These are phyloP conservation scores for Salvelinus alpinus DNA, from an alignment of 2,113 vertebrate species.

Conservation along the genomic window DNA sequence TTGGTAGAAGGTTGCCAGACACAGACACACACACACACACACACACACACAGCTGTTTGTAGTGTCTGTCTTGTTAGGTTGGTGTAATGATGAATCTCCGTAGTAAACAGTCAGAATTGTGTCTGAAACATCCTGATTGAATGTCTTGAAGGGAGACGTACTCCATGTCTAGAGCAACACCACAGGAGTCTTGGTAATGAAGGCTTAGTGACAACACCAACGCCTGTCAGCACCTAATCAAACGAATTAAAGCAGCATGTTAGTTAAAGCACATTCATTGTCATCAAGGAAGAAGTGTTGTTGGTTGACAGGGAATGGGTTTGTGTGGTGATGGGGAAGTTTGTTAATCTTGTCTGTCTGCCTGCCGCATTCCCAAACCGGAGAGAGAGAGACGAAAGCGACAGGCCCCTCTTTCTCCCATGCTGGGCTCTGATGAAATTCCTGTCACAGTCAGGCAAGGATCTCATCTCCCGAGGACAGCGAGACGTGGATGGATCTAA, in stretches of 20 bases:
- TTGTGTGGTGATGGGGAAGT: slow-evolving; percentile 12
- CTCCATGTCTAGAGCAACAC: not conserved
- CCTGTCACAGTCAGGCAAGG: slow-evolving; percentile 50
- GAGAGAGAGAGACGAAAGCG: slow-evolving; percentile 23
- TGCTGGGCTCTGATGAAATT: slow-evolving; percentile 52
- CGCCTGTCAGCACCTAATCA: slow-evolving; percentile 10
- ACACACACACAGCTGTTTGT: too few relatives aligned
- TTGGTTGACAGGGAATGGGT: not conserved
- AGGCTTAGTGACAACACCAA: not conserved
- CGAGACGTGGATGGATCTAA: slow-evolving; percentile 40
- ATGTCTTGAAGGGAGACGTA: too few relatives aligned
- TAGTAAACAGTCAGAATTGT: too few relatives aligned
- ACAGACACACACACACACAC: too few relatives aligned
- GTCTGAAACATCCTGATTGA: not conserved
- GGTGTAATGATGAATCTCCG: too few relatives aligned
- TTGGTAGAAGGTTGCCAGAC: too few relatives aligned
- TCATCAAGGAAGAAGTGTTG: slow-evolving; percentile 25
- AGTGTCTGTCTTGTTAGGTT: too few relatives aligned
- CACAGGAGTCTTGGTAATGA: not conserved
- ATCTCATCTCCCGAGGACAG: slow-evolving; percentile 41
- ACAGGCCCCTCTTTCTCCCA: slow-evolving; percentile 35
- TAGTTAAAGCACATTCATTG: slow-evolving; percentile 19
- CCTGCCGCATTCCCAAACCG: slow-evolving; percentile 21
- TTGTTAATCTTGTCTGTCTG: slow-evolving; percentile 14
- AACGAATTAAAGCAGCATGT: slow-evolving; percentile 19